Evolutionary conservation across 1,140 invertebrate species (phyloP), one percentile per base, ranked within the genome.

Genomic region (Drosophila lacertosa): DNA sequence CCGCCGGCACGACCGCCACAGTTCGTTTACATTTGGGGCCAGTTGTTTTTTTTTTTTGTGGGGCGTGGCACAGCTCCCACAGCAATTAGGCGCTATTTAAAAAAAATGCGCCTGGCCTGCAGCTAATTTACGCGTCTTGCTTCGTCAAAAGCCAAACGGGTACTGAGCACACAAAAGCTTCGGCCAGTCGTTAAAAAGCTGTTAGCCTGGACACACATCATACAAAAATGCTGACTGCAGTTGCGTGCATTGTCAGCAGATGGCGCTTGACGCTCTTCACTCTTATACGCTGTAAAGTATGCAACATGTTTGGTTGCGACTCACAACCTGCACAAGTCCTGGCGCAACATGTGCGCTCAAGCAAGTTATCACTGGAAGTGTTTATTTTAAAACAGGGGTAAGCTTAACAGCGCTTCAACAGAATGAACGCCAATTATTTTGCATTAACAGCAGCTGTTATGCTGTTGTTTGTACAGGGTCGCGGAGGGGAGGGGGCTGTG

Each of bases 1-100:
- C 16, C 20, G 13, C 4, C 10, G 35, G 20, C 16, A 10, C 42
- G 42, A 11, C 62, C 44, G 81, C 80, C 77, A 86, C 76, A 84
- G 77, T 77, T 88, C 81, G 82, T 88, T 81, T 74, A 81, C 81
- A 72, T 47, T 66, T 58, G 13, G 13, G 22, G 3, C 35, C 39
- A 11, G 16, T 7, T 6, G 13, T 24, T 32, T n/a, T n/a, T n/a
- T n/a, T n/a, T n/a, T n/a, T n/a, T n/a, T 10, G 7, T 15, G 29
- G 47, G 68, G 62, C 68, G 68, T 67, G 53, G 5, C 68, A 13
- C 13, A 53, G 47, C 68, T 58, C 67, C 47, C 63, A 59, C 63
- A 71, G 68, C 32, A 59, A 66, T 71, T 70, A 70, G 44, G 20
- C 11, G 26, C 24, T 15, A 39, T 48, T 50, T 22, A 18, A 50